Conservation (phyloP, 2,888 invertebrate species). For the Drosophila dives region DNA sequence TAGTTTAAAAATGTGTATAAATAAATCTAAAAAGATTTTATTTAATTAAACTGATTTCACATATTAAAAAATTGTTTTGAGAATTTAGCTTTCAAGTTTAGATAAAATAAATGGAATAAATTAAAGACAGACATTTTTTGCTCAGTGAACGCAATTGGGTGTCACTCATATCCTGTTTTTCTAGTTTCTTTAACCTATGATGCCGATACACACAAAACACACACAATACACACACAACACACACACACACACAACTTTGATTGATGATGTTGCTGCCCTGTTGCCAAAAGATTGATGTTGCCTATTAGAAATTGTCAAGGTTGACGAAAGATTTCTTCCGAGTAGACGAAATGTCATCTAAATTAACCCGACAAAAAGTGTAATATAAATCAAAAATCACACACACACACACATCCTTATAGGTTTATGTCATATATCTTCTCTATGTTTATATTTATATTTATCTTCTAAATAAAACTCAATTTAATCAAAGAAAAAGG, state of each 20-base stretch:
- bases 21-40: not conserved
- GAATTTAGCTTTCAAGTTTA: not conserved
- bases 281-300: conserved; percentile 64
- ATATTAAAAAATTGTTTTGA: not conserved
- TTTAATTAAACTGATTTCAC: not conserved
- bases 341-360: conserved; percentile 39
- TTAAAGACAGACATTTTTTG: not conserved
- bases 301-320: conserved; percentile 47
- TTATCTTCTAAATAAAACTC: conserved; percentile 11
- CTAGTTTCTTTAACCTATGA: conserved; percentile 30
- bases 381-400: conserved; percentile 7
- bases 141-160: conserved; percentile 6
- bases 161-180: conserved; percentile 31
- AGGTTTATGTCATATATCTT: conserved; percentile 2
- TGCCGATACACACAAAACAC: conserved; percentile 3
- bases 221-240: not conserved
- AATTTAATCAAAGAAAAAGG: conserved; percentile 32
- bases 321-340: conserved; percentile 47
- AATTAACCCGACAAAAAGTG: conserved; percentile 39
- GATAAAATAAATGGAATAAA: not conserved
- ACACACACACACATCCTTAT: conserved; percentile 3
- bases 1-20: not conserved
- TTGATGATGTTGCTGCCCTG: conserved; percentile 49
- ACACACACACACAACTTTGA: conserved; percentile 36
- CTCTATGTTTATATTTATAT: not conserved